A percentile compares a stretch with the other conserved stretches of the same genome.
These are phyloP conservation scores for Chamaedrilus cognettii DNA, from an alignment of 2,888 invertebrate species.

Conservation along the genomic window DNA sequence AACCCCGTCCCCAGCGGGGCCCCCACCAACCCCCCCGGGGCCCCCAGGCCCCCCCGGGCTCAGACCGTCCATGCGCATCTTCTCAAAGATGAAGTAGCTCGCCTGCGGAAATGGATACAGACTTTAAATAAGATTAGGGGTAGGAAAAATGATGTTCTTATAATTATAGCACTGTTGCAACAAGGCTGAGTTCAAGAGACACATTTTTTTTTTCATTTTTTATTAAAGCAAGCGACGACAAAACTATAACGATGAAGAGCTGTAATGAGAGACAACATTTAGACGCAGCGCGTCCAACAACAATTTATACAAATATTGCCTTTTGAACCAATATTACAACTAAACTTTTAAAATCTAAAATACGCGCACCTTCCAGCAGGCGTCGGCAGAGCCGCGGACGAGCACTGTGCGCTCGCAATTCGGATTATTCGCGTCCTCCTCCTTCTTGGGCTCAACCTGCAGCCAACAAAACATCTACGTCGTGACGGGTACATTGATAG, in stretches of 20 bases:
- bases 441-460: slow-evolving; percentile 47
- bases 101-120: slow-evolving; percentile 69
- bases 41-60: slow-evolving; percentile 47
- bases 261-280: too few species aligned
- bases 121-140: background rate
- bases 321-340: too few species aligned
- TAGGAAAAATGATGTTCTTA: background rate
- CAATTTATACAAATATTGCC: too few species aligned
- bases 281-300: too few species aligned
- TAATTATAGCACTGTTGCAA: too few species aligned
- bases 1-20: slow-evolving; percentile 68
- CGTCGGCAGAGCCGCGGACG: slow-evolving; percentile 69
- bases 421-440: slow-evolving; percentile 65
- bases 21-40: slow-evolving; percentile 64
- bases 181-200: too few species aligned
- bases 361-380: slow-evolving; percentile 38
- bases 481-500: too few species aligned
- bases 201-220: too few species aligned
- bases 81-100: slow-evolving; percentile 96
- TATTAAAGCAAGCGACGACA: too few species aligned
- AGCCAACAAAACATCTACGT: too few species aligned
- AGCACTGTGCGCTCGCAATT: slow-evolving; percentile 84
- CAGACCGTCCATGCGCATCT: slow-evolving; percentile 79
- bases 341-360: too few species aligned
- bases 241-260: too few species aligned